These are phyloP conservation scores for Apostichopus leukothele DNA, from an alignment of 53 echinoderm and acorn worm species.

Conservation along the genomic window DNA sequence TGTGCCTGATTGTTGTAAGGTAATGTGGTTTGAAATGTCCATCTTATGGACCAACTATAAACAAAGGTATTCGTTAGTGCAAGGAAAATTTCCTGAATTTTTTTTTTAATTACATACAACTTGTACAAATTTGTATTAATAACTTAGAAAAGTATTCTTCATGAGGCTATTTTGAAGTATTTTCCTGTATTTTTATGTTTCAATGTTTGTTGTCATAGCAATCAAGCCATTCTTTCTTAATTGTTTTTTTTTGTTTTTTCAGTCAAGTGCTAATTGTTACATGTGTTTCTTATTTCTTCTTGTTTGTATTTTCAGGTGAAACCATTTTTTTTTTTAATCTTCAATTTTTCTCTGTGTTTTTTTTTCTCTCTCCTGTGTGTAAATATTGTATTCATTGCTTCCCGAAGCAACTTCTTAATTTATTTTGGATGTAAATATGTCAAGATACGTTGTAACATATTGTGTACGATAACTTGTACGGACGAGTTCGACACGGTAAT, in stretches of 20 bases:
- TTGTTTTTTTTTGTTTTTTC: neutral
- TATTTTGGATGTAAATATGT: conserved; percentile 22
- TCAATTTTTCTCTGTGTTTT: neutral
- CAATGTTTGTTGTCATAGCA: conserved; percentile 29
- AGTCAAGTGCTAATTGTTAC: conserved; percentile 45
- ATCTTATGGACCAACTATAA: neutral
- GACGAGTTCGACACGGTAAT: neutral
- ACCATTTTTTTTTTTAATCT: neutral
- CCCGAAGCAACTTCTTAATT: conserved; percentile 23
- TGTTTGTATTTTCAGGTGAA: neutral
- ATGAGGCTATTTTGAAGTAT: conserved; percentile 37
- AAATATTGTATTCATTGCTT: conserved; percentile 44
- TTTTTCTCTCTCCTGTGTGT: conserved; percentile 2
- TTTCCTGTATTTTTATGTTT: conserved; percentile 35
- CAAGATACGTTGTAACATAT: conserved; percentile 7
- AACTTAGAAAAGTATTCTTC: conserved; percentile 37
- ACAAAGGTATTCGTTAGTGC: conserved; percentile 11
- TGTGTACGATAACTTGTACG: neutral
- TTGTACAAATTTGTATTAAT: conserved; percentile 40
- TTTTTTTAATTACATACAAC: neutral
- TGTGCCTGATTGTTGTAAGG: neutral
- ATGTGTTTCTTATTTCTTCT: conserved; percentile 1
- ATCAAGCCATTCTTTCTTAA: conserved; percentile 35
- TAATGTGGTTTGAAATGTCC: neutral
- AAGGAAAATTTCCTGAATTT: neutral